Evolutionary conservation across 2,888 invertebrate genomes (phyloP), one percentile per base, ranked within the genome.

Genomic region (Cyrtodaria siliqua): DNA sequence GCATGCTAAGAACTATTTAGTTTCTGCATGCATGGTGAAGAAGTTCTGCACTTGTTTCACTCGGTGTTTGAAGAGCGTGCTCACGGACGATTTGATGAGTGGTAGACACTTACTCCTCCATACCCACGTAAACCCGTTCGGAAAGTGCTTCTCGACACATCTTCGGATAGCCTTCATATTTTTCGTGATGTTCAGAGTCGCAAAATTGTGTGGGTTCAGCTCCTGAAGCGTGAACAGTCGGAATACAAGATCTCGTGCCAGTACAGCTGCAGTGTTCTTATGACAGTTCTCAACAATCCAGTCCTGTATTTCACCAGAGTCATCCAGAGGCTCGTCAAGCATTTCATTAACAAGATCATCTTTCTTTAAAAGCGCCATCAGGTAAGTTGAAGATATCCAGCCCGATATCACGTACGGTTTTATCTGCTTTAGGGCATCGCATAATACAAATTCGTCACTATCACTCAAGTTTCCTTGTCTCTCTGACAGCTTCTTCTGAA

Each of bases 201-300:
- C 20, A 9, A 72, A 16, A 29, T 57, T 71, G 8, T 56, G 26
- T 23, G 57, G 55, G 14, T 64, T 55, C 9, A 79, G 60, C 49
- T 79, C 72, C 6, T 33, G 52, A 4, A 79, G 61, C 0, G 71
- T 75, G 44, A 79, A 71, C 55, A 79, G 33, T 24, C 79, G 20
- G 29, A 79, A 79, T 23, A 75, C 40, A 12, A 79, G 75, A 57
- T 79, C 79, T 64, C 64, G 40, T 18, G 75, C 75, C 29, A 79
- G 52, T 12, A 79, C 49, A 2, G 75, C 68, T 16, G 79, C 64
- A 0, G 71, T 60, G 16, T 33, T 61, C n/a, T 50, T 79, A 18
- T 66, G 59, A 33, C 79, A 79, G 49, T 49, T 75, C 24, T 63
- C 68, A 16, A 79, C 55, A 18, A 79, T 61, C 75, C 75, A 79